Conservation (phyloP, 2,113 vertebrate genomes). For the Pseudois nayaur region DNA sequence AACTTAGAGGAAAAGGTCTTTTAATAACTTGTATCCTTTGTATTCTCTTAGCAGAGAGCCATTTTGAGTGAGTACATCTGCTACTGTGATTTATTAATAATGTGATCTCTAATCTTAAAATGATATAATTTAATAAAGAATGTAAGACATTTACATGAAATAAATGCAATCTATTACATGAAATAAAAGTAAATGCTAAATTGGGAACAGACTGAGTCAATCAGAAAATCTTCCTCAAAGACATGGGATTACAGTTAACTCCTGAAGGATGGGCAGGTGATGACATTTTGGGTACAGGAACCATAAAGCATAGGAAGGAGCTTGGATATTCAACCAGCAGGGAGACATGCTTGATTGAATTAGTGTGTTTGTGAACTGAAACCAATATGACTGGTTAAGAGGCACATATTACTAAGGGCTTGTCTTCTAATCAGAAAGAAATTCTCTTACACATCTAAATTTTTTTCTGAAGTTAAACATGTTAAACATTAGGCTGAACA, state of each 20-base stretch:
- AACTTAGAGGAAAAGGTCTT: not conserved
- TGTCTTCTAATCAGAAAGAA: not conserved
- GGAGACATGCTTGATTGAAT: not conserved
- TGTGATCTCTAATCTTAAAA: not conserved
- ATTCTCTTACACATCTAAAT: not conserved
- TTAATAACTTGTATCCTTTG: not conserved
- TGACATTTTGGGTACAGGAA: not conserved
- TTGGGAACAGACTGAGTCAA: not conserved
- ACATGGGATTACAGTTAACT: not conserved
- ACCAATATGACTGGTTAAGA: not conserved
- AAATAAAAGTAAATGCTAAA: not conserved
- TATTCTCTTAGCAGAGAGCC: not conserved
- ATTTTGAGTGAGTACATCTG: not conserved
- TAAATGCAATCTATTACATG: not conserved
- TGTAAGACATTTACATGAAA: not conserved
- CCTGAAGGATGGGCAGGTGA: not conserved
- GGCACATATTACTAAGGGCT: not conserved
- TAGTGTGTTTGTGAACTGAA: not conserved
- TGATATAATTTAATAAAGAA: not conserved
- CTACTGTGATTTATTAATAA: not conserved
- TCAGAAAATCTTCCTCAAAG: slow-evolving; percentile 9
- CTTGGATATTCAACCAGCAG: not conserved
- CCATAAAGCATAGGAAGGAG: not conserved
- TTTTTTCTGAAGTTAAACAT: not conserved
- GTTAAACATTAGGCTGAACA: not conserved